Evolutionary conservation across 2,797 vertebrate species (phyloP), one percentile per base, ranked within the genome.

Genomic region (Paratrypauchen microcephalus): DNA sequence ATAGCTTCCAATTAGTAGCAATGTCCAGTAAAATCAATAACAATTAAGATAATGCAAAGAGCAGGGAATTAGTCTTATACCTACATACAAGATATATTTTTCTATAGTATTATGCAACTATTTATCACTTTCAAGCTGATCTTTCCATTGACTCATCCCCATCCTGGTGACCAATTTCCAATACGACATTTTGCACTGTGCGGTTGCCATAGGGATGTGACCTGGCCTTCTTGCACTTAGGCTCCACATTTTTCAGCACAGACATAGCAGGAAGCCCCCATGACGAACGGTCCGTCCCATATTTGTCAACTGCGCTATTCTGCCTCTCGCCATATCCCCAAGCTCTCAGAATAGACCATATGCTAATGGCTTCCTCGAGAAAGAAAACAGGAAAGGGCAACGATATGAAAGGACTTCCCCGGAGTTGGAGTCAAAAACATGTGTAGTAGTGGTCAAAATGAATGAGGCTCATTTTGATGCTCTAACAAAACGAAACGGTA

Each of bases 341-440:
- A 76, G 62, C 36, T 72, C 76, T 70, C 54, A 70, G 68, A 83
- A 71, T 62, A 60, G 62, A 54, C 68, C 65, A 77, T 78, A 87
- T 85, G 85, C 73, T 69, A 86, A 89, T 80, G 36, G 73, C 66
- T 85, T 81, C 80, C 76, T 67, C 5, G 67, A 83, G 74, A 78
- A 75, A 70, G 73, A 80, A 83, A 91, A 87, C 84, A 87, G 82
- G 88, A 89, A 91, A 75, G 72, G 75, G 72, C 47, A 76, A 18
- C 56, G 56, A 59, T 45, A 85, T 83, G 69, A 81, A 77, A 83
- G 52, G 76, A 74, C 76, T 83, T 88, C 81, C 79, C 70, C 13
- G 18, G 32, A 74, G 63, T 39, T 69, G 70, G 30, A 74, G 47
- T 18, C 45, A n/a, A 68, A 78, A 71, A 68, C 68, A 62, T 76